phyloP scores from a whole-genome alignment of 2,888 invertebrate genomes.

The Drosophila bunnanda region DNA sequence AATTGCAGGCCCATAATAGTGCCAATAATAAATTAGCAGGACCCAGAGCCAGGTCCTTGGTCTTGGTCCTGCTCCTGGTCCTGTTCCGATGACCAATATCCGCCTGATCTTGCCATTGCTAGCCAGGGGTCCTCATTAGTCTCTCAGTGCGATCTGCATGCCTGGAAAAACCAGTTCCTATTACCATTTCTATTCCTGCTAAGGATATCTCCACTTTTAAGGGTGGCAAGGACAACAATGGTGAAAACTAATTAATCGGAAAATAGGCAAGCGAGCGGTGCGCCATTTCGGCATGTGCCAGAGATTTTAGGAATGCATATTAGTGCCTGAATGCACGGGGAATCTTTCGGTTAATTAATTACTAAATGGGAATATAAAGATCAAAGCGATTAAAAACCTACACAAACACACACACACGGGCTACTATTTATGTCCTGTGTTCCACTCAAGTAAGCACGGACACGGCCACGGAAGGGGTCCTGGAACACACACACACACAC shows the following conservation, averaged over 20 bases:
- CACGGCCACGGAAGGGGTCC: conserved; percentile 9
- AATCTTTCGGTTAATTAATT: conserved; percentile 80
- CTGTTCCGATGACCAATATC: background rate
- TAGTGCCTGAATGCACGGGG: conserved; percentile 46
- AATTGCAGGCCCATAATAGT: conserved; percentile 22
- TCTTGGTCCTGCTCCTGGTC: background rate
- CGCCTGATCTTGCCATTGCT: background rate
- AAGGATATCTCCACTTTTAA: background rate
- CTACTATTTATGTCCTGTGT: conserved; percentile 61
- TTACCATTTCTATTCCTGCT: no score
- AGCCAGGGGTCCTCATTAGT: conserved; percentile 16
- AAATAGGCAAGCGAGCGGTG: conserved; percentile 27
- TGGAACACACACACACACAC: conserved; percentile 5
- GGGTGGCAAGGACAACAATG: conserved; percentile 1
- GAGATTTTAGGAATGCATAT: conserved; percentile 53
- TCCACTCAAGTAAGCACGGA: conserved; percentile 64
- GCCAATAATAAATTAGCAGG: conserved; percentile 35
- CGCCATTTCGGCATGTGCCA: conserved; percentile 31
- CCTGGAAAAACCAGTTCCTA: background rate
- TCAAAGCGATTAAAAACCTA: conserved; percentile 72
- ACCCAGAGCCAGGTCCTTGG: background rate
- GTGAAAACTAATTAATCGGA: conserved; percentile 52
- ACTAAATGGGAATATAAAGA: conserved; percentile 68
- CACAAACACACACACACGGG: conserved; percentile 50
- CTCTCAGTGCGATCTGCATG: background rate